Conservation (phyloP, 1,140 invertebrate genomes). For the Chlorops oryzae region DNA sequence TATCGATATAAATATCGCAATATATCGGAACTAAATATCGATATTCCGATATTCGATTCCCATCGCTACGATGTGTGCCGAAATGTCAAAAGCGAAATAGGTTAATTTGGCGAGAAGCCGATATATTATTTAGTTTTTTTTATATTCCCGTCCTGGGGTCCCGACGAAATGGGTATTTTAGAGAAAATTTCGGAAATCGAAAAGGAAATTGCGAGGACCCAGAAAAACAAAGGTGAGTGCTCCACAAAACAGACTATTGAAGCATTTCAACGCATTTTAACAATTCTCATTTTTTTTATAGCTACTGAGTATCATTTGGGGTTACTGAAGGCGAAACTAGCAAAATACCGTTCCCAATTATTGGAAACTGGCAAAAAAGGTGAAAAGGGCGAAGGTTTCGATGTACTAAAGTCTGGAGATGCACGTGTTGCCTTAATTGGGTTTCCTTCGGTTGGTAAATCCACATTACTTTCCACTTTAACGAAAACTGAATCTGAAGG, state of each 20-base stretch:
- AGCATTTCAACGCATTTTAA: constrained; percentile 14
- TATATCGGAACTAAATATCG: too few species aligned
- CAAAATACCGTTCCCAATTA: constrained; percentile 93
- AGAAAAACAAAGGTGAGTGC: constrained; percentile 95
- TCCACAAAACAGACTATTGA: constrained; percentile 4
- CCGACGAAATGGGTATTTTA: constrained; percentile 84
- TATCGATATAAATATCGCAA: too few species aligned
- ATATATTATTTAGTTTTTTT: too few species aligned
- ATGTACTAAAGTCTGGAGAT: constrained; percentile 99
- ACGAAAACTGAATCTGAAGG: constrained; percentile 94
- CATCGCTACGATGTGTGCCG: too few species aligned
- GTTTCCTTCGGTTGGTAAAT: constrained; percentile 96
- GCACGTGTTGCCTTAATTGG: constrained; percentile 96
- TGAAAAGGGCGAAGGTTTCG: constrained; percentile 98
- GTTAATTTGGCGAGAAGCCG: too few species aligned
- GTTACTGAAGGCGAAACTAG: constrained; percentile 95
- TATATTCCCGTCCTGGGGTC: too few species aligned
- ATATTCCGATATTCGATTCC: too few species aligned
- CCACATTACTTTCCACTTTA: constrained; percentile 85
- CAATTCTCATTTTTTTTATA: constrained; percentile 48
- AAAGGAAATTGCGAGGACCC: constrained; percentile 94
- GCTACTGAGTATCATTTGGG: constrained; percentile 99
- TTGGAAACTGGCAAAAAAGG: constrained; percentile 92
- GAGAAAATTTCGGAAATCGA: constrained; percentile 98
- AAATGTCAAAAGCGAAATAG: too few species aligned